Percentiles rank a stretch among this genome's conserved stretches.
Conservation (phyloP, 1,140 invertebrate genomes). For the Lysiphlebus fabarum region DNA sequence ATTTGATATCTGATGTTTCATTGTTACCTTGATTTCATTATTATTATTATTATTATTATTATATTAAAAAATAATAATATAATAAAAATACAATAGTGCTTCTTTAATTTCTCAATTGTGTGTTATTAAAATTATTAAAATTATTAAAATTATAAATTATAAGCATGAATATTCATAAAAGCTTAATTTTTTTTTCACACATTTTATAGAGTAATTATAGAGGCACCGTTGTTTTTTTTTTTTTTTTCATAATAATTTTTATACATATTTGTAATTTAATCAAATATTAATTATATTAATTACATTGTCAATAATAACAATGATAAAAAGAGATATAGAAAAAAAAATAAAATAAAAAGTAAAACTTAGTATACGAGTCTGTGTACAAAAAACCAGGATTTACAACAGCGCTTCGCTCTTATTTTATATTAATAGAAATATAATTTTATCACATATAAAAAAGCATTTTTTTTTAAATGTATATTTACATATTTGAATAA, state of each 20-base stretch:
- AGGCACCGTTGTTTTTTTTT: neutral
- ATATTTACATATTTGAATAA: constrained; percentile 50
- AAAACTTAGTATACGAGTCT: constrained; percentile 38
- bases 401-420: constrained; percentile 47
- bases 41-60: too few species aligned
- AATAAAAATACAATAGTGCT: too few species aligned
- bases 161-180: too few species aligned
- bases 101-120: too few species aligned
- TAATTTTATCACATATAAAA: constrained; percentile 54
- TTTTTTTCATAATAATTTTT: constrained; percentile 36
- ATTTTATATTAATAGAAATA: constrained; percentile 47
- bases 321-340: neutral
- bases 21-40: too few species aligned
- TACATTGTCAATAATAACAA: neutral
- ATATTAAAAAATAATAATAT: too few species aligned
- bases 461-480: constrained; percentile 44
- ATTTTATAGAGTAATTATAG: too few species aligned
- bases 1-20: too few species aligned
- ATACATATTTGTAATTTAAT: constrained; percentile 37
- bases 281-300: constrained; percentile 48
- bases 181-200: too few species aligned
- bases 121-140: too few species aligned
- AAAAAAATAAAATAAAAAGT: constrained; percentile 32
- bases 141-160: too few species aligned
- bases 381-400: constrained; percentile 53